phyloP scores from a whole-genome alignment of 2,888 invertebrate species.

The Eristalis pertinax region DNA sequence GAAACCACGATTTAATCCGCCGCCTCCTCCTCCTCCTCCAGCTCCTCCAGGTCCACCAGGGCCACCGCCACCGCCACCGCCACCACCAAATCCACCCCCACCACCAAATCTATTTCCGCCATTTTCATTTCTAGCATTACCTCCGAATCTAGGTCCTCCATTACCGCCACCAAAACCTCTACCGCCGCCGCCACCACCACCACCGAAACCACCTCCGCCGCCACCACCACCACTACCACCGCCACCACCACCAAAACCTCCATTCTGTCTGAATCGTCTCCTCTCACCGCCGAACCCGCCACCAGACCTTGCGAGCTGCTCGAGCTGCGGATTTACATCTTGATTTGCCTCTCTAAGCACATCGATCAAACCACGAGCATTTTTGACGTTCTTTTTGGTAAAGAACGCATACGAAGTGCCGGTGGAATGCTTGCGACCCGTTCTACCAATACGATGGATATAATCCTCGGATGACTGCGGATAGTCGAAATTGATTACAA shows the following conservation, averaged over 20 bases:
- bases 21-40: slow-evolving; percentile 48
- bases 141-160: slow-evolving; percentile 67
- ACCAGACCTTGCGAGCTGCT: slow-evolving; percentile 87
- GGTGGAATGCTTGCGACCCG: slow-evolving; percentile 91
- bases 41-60: background rate
- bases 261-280: slow-evolving; percentile 74
- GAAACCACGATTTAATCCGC: slow-evolving; percentile 58
- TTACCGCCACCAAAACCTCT: slow-evolving; percentile 73
- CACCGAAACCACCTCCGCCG: slow-evolving; percentile 81
- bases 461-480: slow-evolving; percentile 97
- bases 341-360: slow-evolving; percentile 95
- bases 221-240: slow-evolving; percentile 80
- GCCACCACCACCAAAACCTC: slow-evolving; percentile 81
- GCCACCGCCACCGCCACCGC: slow-evolving; percentile 63
- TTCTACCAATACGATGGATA: slow-evolving; percentile 96
- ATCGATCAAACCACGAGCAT: slow-evolving; percentile 93
- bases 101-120: slow-evolving; percentile 35
- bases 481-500: slow-evolving; percentile 97
- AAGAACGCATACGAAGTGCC: slow-evolving; percentile 98
- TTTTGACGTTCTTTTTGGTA: slow-evolving; percentile 92
- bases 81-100: slow-evolving; percentile 53
- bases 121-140: slow-evolving; percentile 53
- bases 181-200: slow-evolving; percentile 78
- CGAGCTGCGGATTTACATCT: slow-evolving; percentile 91
- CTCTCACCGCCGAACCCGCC: slow-evolving; percentile 56